phyloP scores from a whole-genome alignment of 2,113 vertebrate species.

The Pseudorectes ferrugineus region DNA sequence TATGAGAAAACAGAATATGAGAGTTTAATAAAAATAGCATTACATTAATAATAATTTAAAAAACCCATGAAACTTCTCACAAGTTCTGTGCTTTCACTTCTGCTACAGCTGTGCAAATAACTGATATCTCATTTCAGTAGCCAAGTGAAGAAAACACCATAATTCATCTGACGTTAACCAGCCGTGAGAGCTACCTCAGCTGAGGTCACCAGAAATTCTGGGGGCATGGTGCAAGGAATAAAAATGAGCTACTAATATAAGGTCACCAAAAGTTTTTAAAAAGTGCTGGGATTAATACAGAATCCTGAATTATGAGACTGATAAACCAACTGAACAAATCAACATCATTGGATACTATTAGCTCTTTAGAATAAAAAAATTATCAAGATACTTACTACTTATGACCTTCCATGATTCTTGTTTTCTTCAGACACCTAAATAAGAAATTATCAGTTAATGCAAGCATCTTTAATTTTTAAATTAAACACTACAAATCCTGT shows the following conservation, averaged over 20 bases:
- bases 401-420: slow-evolving; percentile 74
- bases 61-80: neutral
- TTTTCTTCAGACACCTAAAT: slow-evolving; percentile 51
- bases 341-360: neutral
- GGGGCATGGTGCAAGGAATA: neutral
- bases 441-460: slow-evolving; percentile 41
- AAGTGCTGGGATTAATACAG: neutral
- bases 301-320: neutral
- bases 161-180: neutral
- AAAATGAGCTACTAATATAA: neutral
- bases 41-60: neutral
- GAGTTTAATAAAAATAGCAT: neutral
- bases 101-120: slow-evolving; percentile 14
- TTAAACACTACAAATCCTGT: neutral
- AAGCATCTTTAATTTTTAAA: neutral
- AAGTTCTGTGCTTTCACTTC: neutral
- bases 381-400: slow-evolving; percentile 70
- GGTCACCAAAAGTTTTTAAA: neutral
- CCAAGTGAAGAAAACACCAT: neutral
- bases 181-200: neutral
- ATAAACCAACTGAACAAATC: neutral
- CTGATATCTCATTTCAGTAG: neutral
- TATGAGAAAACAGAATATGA: neutral
- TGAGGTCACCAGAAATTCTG: neutral
- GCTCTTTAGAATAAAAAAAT: neutral